Evolutionary conservation across 35 echinoderm and acorn worm species (phyloP).

Genomic region (Anneissia japonica): DNA sequence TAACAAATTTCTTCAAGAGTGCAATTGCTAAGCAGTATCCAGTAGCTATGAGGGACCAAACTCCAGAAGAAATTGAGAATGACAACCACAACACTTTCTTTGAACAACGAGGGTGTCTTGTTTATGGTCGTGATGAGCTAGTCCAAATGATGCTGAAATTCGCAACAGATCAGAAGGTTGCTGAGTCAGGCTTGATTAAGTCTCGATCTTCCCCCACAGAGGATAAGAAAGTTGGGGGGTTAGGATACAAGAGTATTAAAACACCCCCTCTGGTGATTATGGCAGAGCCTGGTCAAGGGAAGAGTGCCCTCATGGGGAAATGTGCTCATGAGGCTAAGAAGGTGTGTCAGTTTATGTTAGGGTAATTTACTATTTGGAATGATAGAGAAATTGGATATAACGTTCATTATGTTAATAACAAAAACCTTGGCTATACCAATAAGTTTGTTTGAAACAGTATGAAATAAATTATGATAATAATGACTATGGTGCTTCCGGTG

Average conservation of each 20-base stretch:
- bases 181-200: background rate
- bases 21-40: constrained; percentile 74
- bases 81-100: constrained; percentile 44
- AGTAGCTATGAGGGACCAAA: background rate
- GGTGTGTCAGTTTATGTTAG: constrained; percentile 9
- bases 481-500: too few relatives aligned
- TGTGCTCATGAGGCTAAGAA: constrained; percentile 66
- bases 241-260: background rate
- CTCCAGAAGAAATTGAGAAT: background rate
- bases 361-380: too few relatives aligned
- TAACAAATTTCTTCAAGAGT: constrained; percentile 72
- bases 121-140: constrained; percentile 48
- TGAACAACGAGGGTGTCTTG: constrained; percentile 68
- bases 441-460: too few relatives aligned
- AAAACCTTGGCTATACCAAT: too few relatives aligned
- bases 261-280: constrained; percentile 43
- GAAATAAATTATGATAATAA: too few relatives aligned
- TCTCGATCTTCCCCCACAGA: background rate
- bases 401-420: too few relatives aligned
- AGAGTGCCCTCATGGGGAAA: constrained; percentile 74
- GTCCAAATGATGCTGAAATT: background rate
- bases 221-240: background rate
- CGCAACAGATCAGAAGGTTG: background rate
- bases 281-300: constrained; percentile 77
- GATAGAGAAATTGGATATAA: too few relatives aligned